Base-by-base conservation (phyloP, 2,888 invertebrate genomes). In the Leptinotarsa haldemani region DNA sequence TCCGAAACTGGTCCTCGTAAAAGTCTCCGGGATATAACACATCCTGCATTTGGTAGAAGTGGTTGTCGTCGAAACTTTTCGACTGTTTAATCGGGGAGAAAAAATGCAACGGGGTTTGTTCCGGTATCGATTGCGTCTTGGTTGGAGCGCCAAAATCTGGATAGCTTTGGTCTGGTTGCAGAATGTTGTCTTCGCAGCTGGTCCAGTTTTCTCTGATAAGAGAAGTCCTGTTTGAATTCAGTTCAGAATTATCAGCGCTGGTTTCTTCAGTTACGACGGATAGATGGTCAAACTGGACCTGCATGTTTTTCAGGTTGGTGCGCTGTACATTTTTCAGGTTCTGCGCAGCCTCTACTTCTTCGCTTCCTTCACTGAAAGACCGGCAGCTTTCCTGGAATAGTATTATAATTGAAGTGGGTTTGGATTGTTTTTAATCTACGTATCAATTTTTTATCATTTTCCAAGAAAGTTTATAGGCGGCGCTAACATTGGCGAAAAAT, bases 261-360 rank as follows among this genome's bases (percentile, higher is more conserved):
- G 90, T 92, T 82, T 94, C 94, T 84, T 94, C 94, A 7, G 93
- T 93, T 63, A 94, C 94, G 30, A 94, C 92, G 74, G 93, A 93
- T 65, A 94, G 89, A 85, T 94, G 93, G 86, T 94, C 93, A 87
- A 94, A 94, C 85, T 90, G 89, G 81, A 91, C 88, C 82, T 87
- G 82, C 82, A 90, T 81, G 85, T 88, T 87, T 85, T 90, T 85
- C 84, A 89, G 78, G 86, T 89, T 87, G 56, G 87, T 87, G 80
- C 88, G 87, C 77, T 88, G 87, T 58, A 86, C 86, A 80, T 88
- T 88, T 76, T 88, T 86, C 64, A 87, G 80, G 77, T 88, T 88
- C 79, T 88, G 88, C 7, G 84, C 86, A 30, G 84, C 83, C 81
- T 88, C 87, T 12, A 87, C 87, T 75, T 87, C 87, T 50, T 86